A percentile compares a stretch with the other conserved stretches of the same genome.
These are phyloP conservation scores for Drosophila flavopinicola DNA, from an alignment of 2,888 invertebrate genomes.

Conservation along the genomic window DNA sequence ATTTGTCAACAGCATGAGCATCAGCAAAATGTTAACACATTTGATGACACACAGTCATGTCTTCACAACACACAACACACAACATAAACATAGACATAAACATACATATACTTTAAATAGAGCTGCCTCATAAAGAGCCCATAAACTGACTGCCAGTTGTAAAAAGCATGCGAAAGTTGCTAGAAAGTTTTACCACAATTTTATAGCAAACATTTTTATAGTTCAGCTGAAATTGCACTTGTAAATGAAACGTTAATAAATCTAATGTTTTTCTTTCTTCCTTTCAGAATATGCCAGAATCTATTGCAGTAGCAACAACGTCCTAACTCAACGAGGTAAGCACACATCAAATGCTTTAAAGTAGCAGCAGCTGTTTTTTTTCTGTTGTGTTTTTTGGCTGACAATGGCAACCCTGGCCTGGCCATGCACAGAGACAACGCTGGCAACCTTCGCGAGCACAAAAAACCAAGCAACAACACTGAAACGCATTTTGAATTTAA, in stretches of 20 bases:
- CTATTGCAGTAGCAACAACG: constrained; percentile 30
- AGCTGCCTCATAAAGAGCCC: constrained; percentile 47
- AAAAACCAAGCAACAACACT: constrained; percentile 50
- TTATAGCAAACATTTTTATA: constrained; percentile 47
- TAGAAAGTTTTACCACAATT: constrained; percentile 50
- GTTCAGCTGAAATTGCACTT: constrained; percentile 51
- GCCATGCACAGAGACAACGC: constrained; percentile 63
- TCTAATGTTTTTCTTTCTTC: constrained; percentile 11
- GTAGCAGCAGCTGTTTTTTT: constrained; percentile 31
- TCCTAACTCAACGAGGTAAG: constrained; percentile 64
- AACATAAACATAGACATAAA: constrained; percentile 4
- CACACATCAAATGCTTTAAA: constrained; percentile 24
- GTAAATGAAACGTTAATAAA: constrained; percentile 51
- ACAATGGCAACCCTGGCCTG: constrained; percentile 77
- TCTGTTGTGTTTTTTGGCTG: constrained; percentile 52
- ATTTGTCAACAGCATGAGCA: constrained; percentile 59
- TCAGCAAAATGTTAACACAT: constrained; percentile 57
- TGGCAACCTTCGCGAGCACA: constrained; percentile 66
- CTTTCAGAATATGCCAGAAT: constrained; percentile 66
- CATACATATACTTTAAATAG: constrained; percentile 38
- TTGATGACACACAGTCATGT: constrained; percentile 32
- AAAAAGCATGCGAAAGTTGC: constrained; percentile 52
- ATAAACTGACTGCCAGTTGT: constrained; percentile 38
- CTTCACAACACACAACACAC: constrained; percentile 16
- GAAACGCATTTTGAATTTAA: constrained; percentile 78